A percentile compares a stretch with the other conserved stretches of the same genome.
Conservation (phyloP, 2,888 invertebrate genomes). For the Mesoligia furuncula region DNA sequence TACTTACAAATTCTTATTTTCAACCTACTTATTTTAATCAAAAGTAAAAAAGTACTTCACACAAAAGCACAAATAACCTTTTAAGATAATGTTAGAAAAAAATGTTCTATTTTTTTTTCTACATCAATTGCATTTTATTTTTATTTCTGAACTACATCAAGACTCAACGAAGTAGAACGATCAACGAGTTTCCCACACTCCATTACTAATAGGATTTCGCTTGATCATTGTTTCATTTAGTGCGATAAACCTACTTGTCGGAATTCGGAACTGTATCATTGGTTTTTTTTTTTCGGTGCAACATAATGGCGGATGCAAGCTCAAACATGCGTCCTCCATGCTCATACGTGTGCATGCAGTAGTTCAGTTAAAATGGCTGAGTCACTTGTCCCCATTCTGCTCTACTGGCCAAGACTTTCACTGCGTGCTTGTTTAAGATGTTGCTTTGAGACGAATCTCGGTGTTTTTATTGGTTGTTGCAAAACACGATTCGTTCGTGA, state of each 20-base stretch:
- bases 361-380: constrained; percentile 58
- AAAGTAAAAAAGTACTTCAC: not conserved
- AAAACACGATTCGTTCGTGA: constrained; percentile 30
- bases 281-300: constrained; percentile 31
- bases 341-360: constrained; percentile 54
- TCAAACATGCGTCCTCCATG: constrained; percentile 46
- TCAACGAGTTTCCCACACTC: constrained; percentile 4
- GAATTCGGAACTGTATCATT: constrained; percentile 27
- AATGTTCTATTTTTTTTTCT: too few species aligned
- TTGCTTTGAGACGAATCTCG: constrained; percentile 60
- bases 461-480: constrained; percentile 63
- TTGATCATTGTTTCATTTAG: constrained; percentile 5
- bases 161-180: not conserved
- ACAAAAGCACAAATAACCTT: too few species aligned
- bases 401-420: constrained; percentile 77
- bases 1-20: not conserved
- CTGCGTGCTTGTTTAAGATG: constrained; percentile 66
- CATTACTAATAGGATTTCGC: not conserved
- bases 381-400: constrained; percentile 76
- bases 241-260: constrained; percentile 1
- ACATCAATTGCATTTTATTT: not conserved
- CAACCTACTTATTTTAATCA: not conserved
- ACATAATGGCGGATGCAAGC: constrained; percentile 32
- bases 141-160: not conserved
- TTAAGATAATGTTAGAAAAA: too few species aligned